These are phyloP conservation scores for Albula goreensis DNA, from an alignment of 2,113 vertebrate genomes.

Conservation along the genomic window DNA sequence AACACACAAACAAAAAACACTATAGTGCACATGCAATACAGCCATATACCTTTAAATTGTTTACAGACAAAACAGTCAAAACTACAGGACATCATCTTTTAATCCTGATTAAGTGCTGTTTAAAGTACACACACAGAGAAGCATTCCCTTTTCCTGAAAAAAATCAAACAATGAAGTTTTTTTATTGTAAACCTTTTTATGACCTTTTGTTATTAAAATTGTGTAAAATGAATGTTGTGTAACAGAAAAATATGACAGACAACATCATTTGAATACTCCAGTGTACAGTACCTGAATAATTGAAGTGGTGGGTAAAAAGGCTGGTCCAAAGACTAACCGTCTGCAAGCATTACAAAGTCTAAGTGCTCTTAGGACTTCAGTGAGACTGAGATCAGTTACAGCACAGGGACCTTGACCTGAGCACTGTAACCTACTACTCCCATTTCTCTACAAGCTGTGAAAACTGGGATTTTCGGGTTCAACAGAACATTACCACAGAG, in stretches of 20 bases:
- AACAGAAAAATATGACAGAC: neutral
- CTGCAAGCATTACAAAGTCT: neutral
- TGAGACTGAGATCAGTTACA: neutral
- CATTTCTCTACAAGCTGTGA: neutral
- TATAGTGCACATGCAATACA: neutral
- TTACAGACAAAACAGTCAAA: neutral
- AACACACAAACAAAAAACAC: neutral
- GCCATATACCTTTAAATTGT: neutral
- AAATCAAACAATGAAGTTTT: neutral
- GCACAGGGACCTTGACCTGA: neutral
- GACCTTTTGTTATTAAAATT: neutral
- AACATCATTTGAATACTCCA: neutral
- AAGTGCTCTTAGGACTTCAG: neutral
- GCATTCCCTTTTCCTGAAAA: neutral
- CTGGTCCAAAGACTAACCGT: neutral
- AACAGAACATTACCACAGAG: neutral
- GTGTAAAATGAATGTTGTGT: neutral
- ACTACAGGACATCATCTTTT: neutral
- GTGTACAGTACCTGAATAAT: neutral
- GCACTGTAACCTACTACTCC: constrained; percentile 6
- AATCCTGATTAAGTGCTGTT: neutral
- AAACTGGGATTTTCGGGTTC: neutral
- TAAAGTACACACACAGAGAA: neutral
- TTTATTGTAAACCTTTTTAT: neutral
- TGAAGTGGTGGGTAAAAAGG: neutral